Evolutionary conservation across 2,113 vertebrate species (phyloP), one percentile per base, ranked within the genome.

Genomic region (Nicator chloris): DNA sequence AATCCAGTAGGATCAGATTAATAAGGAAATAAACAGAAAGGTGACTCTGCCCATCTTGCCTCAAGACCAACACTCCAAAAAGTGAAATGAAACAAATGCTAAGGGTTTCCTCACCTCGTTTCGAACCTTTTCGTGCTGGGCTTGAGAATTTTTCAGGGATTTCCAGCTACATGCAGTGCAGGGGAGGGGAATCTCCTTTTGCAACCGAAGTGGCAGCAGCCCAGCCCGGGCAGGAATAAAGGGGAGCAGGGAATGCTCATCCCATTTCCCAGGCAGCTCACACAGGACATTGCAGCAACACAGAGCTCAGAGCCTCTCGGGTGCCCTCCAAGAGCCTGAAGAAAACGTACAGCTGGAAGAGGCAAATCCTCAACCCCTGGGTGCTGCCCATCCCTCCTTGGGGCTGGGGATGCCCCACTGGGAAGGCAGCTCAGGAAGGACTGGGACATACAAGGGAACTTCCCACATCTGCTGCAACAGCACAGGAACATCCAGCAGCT

Each of bases 401-500:
- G 23, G 53, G 35, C 65, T 47, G 79, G 66, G 60, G 44, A 23
- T 49, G n/a, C 2, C 63, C 51, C 71, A 21, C 27, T 1, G 7
- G 54, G 56, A 47, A 7, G 8, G 73, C 8, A 11, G 33, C 11
- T 45, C 57, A 72, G 68, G 57, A 72, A 22, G 57, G 47, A 53
- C 27, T 16, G 30, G 82, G n/a, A 65, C 42, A 39, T 23, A n/a
- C 42, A 39, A 23, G 28, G n/a, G 2, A 16, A 15, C 6, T 31
- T 76, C 57, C 88, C 82, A 92, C 90, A 84, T 82, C 23, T 17
- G 8, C 72, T 76, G 23, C 6, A 45, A 19, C 53, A 64, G 86
- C 82, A 85, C 88, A 93, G 64, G 77, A 88, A 90, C 86, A 82
- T 86, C 90, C 15, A 90, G 85, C 61, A 47, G 49, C 7, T 2